phyloP scores from a whole-genome alignment of 2,888 invertebrate species.

The Ptychoptera contaminata region DNA sequence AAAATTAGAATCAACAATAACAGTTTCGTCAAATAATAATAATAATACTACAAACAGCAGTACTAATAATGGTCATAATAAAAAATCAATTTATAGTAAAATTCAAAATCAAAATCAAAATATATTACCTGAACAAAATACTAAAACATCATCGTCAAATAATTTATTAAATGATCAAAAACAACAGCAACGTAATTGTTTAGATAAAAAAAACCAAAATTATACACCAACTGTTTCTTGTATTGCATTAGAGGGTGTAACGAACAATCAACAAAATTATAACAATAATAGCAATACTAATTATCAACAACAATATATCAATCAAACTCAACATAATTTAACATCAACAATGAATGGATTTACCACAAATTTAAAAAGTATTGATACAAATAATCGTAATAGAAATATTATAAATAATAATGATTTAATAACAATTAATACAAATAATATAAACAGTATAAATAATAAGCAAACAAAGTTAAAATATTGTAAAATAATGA shows the following conservation, averaged over 20 bases:
- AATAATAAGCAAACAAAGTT: not conserved
- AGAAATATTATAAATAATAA: not conserved
- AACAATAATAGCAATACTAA: not conserved
- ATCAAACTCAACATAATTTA: not conserved
- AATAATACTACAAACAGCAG: not conserved
- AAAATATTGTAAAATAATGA: too few relatives aligned
- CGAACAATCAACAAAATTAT: not conserved
- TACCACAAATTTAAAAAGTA: not conserved
- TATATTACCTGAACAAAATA: constrained; percentile 1
- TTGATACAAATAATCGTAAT: not conserved
- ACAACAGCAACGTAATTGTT: not conserved
- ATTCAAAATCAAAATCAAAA: constrained; percentile 6
- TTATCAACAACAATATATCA: not conserved
- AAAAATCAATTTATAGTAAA: constrained; percentile 2
- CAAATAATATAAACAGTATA: not conserved
- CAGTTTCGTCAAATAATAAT: constrained; percentile 3
- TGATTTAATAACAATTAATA: not conserved
- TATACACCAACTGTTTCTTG: not conserved
- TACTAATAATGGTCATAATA: not conserved
- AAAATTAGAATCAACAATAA: constrained; percentile 8
- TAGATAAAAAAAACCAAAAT: not conserved
- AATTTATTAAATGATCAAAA: not conserved
- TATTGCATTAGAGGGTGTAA: not conserved
- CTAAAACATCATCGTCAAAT: not conserved
- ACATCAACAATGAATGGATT: not conserved